Base-by-base conservation (phyloP, 2,888 invertebrate genomes). In the Lissonota sp. region DNA sequence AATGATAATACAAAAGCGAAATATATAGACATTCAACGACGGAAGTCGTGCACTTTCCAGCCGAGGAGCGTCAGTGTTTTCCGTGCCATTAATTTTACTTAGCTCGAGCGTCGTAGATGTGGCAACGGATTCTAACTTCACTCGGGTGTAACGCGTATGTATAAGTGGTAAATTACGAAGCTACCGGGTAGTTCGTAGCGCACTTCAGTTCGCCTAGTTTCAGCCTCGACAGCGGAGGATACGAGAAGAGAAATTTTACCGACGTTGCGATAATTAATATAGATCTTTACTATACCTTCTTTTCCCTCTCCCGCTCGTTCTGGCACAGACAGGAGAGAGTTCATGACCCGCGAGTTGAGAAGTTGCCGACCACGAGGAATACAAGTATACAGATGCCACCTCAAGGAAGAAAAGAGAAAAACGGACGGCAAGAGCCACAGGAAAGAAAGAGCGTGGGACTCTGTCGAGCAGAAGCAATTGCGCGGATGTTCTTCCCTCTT, bases 41-140 rank as follows among this genome's bases (percentile, higher is more conserved):
- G 26, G 26, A 51, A 7, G 62, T 72, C 62, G 16, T 44, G n/a
- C 16, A 4, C 26, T 26, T 26, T 26, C 26, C 1, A 26, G 26
- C 26, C 26, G n/a, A n/a, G n/a, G n/a, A n/a, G n/a, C 8, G 49
- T 66, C 79, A 73, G 67, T 62, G 84, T 87, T 87, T 26, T 84
- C 86, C 84, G 86, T 73, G 76, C 85, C 87, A 88, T 88, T 88
- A 87, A 88, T 88, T 88, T 88, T 85, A 88, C 84, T 88, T 88
- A 70, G 55, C 57, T 49, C n/a, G 5, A 62, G 62, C 42, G 44
- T 60, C 72, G 12, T 71, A 80, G 42, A 63, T 46, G 69, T 69
- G 67, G 60, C 63, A 79, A 69, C 67, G 67, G 67, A 73, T 79
- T 79, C 14, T 26, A 12, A 73, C 62, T 62, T 55, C 55, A 26